Evolutionary conservation across 2,888 invertebrate species (phyloP), one percentile per base, ranked within the genome.

Genomic region (Drosophila eohydei): DNA sequence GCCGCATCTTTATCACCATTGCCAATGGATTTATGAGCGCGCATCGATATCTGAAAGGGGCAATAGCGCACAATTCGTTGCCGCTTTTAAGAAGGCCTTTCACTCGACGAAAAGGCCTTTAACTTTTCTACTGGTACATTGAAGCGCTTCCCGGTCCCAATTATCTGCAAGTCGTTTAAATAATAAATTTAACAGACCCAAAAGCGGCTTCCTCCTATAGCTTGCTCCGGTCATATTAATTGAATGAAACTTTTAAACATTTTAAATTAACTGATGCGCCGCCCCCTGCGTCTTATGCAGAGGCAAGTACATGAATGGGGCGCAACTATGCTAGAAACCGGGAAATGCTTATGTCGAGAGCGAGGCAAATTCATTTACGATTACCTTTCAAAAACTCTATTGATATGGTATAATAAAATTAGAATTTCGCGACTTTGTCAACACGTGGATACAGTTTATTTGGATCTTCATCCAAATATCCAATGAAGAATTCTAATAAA

Each of bases 1-100:
- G 63, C 59, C 43, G 75, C 64, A 71, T 72, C 66, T 80, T 83
- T 80, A 80, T 80, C 77, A 74, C 74, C 65, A 71, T 71, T 57
- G 51, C 61, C 73, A 66, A 80, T 74, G 64, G 62, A 74, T 71
- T 83, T 78, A 78, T 78, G 72, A 57, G 43, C 63, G 51, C 38
- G 12, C 51, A 52, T 65, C 38, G 61, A 66, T 56, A 50, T 44
- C 40, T 28, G 54, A 54, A 44, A 26, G 52, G 38, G 57, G 50
- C 61, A 73, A 75, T 64, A 8, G 34, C 21, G 36, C 60, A 59
- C 71, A 58, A 61, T 65, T 71, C 71, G 59, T 41, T 40, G 59
- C 36, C 54, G 48, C 14, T 38, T 54, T 26, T 4, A 14, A 8
- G 46, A 41, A 41, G 58, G 78, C 78, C 75, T 75, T 75, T 75